A percentile compares a stretch with the other conserved stretches of the same genome.
Conservation (phyloP, 2,888 invertebrate genomes). For the Hecatera dysodea region DNA sequence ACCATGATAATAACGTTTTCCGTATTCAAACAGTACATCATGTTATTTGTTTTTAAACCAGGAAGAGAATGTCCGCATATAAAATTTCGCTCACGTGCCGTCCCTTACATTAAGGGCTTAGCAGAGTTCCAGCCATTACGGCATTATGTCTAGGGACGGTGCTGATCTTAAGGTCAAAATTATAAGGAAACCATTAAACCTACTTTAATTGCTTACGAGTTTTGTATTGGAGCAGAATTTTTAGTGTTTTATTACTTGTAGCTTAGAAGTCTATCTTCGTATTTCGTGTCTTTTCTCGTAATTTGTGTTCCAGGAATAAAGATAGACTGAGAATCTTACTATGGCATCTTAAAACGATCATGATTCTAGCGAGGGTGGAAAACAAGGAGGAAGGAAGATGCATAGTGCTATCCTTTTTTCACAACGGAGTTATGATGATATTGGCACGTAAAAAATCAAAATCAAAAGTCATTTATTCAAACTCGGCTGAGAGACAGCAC, state of each 20-base stretch:
- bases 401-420: no score
- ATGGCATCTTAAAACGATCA: no score
- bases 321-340: no score
- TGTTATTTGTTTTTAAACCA: slow-evolving; percentile 25
- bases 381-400: no score
- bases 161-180: slow-evolving; percentile 26
- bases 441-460: no score
- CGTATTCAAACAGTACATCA: slow-evolving; percentile 21
- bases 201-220: slow-evolving; percentile 20
- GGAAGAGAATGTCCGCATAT: slow-evolving; percentile 6
- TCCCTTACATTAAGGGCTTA: slow-evolving; percentile 48
- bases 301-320: no score
- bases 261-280: not conserved
- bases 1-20: not conserved
- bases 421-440: no score
- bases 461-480: no score
- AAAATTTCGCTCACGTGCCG: slow-evolving; percentile 55
- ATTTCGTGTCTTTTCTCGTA: not conserved
- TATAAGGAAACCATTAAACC: slow-evolving; percentile 10
- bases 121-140: slow-evolving; percentile 26
- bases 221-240: slow-evolving; percentile 29
- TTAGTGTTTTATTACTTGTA: not conserved
- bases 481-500: no score
- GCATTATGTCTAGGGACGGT: slow-evolving; percentile 18
- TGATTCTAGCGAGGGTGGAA: no score